These are phyloP conservation scores for Aptenodytes forsteri DNA, from an alignment of 2,113 vertebrate genomes.

Conservation along the genomic window DNA sequence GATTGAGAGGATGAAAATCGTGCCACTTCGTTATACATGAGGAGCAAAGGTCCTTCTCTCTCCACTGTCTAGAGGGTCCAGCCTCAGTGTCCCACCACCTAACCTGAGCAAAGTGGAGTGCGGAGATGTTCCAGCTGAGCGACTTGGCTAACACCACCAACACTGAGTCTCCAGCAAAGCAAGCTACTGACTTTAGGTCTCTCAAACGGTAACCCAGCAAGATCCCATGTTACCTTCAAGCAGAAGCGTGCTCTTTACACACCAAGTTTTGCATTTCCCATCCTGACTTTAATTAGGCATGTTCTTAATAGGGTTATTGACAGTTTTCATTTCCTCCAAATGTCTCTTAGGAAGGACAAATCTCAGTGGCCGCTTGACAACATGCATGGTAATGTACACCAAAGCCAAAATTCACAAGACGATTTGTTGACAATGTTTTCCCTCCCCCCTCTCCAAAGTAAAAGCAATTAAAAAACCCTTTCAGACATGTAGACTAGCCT, in stretches of 20 bases:
- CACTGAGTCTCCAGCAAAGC: neutral
- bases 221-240: neutral
- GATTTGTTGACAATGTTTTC: neutral
- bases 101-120: neutral
- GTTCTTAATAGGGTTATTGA: neutral
- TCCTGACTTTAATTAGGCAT: neutral
- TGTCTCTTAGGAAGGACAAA: neutral
- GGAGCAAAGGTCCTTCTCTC: neutral
- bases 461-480: neutral
- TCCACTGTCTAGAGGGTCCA: neutral
- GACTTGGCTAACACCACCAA: neutral
- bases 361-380: neutral
- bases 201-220: rapidly evolving
- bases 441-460: neutral
- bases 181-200: neutral
- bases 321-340: neutral
- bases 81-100: neutral
- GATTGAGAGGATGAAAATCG: neutral
- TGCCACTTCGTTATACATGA: rapidly evolving
- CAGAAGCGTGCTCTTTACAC: neutral
- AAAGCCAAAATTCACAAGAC: neutral
- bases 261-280: neutral
- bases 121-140: neutral
- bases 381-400: rapidly evolving
- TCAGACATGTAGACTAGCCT: neutral